phyloP scores from a whole-genome alignment of 2,113 vertebrate species.

The Prionailurus bengalensis region DNA sequence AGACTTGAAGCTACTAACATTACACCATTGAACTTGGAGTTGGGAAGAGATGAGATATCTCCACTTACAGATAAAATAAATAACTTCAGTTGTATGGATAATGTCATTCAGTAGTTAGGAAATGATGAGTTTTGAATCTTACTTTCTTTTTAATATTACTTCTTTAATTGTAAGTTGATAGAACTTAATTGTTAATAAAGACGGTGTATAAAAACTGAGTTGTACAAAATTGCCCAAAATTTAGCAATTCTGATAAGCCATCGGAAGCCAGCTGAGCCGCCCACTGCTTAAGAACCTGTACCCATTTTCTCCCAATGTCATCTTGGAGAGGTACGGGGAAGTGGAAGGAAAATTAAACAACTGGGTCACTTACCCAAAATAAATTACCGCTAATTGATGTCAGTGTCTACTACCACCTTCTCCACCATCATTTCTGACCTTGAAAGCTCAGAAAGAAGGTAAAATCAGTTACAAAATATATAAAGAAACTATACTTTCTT shows the following conservation, averaged over 20 bases:
- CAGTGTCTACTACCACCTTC: not conserved
- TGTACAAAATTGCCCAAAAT: not conserved
- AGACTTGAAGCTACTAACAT: not conserved
- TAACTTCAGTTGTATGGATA: not conserved
- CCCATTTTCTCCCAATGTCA: not conserved
- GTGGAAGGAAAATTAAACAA: not conserved
- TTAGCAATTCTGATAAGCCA: not conserved
- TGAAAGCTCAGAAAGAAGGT: conserved; percentile 40
- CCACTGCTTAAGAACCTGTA: not conserved
- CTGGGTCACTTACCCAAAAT: not conserved
- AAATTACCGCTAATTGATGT: not conserved
- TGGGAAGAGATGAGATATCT: conserved; percentile 7
- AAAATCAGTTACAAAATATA: not conserved
- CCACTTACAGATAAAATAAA: not conserved
- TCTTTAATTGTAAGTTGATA: not conserved
- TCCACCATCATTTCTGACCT: not conserved
- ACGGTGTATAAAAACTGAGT: not conserved
- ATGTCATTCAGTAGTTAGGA: not conserved
- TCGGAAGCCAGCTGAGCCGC: not conserved
- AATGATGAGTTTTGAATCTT: not conserved
- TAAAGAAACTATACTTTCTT: not conserved
- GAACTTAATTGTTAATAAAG: not conserved
- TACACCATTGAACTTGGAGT: not conserved
- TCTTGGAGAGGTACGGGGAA: not conserved
- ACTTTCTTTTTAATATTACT: conserved; percentile 1